Conservation (phyloP, 1,140 invertebrate genomes). For the Aphaenogaster rudis region DNA sequence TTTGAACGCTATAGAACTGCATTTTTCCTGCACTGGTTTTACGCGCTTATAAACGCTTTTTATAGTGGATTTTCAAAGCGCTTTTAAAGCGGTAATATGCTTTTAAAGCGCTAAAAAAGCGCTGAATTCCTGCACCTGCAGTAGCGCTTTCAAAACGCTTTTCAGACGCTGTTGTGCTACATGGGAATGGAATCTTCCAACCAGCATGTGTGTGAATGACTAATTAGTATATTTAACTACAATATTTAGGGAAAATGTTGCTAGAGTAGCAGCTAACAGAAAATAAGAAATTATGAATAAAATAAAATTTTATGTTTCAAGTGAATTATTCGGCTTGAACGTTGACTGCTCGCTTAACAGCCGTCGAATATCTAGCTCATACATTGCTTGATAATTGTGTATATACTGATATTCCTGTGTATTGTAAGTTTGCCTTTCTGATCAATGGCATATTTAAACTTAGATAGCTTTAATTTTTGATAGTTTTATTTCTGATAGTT, state of each 20-base stretch:
- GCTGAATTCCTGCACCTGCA: too few relatives aligned
- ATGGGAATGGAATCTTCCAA: not conserved
- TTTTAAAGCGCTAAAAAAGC: too few relatives aligned
- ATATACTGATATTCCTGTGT: not conserved
- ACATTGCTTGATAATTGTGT: not conserved
- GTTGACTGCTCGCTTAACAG: slow-evolving; percentile 1
- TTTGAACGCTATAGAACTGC: too few relatives aligned
- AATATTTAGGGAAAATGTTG: not conserved
- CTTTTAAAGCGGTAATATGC: too few relatives aligned
- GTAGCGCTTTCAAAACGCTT: too few relatives aligned
- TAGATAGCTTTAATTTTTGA: not conserved
- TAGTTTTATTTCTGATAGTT: too few relatives aligned
- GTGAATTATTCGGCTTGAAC: not conserved
- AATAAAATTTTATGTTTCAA: slow-evolving; percentile 6
- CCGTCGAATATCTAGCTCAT: not conserved
- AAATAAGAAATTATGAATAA: not conserved
- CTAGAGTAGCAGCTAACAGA: not conserved
- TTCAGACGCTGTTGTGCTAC: too few relatives aligned
- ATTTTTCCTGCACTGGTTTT: too few relatives aligned
- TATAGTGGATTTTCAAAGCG: too few relatives aligned
- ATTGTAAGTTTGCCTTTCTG: not conserved
- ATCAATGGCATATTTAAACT: not conserved
- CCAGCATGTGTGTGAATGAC: slow-evolving; percentile 56
- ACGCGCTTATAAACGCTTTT: too few relatives aligned
- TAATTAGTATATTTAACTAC: slow-evolving; percentile 4